A percentile compares a stretch with the other conserved stretches of the same genome.
phyloP scores from a whole-genome alignment of 2,888 invertebrate genomes.

The Orchesellides sinensis region DNA sequence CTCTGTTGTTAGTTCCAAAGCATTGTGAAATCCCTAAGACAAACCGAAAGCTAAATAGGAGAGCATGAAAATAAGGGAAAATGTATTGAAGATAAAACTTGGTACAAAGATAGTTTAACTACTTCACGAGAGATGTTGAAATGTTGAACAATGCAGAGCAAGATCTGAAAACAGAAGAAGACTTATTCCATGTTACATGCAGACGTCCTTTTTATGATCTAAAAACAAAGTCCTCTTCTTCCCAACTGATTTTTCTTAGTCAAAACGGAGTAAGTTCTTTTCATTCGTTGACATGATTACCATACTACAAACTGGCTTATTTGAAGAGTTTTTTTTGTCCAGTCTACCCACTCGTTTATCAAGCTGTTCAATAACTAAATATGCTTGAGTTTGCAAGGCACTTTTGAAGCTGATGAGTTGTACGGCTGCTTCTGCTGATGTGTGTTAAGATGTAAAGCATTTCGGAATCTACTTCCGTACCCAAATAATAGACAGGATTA shows the following conservation, averaged over 20 bases:
- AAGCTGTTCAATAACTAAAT: too few species aligned
- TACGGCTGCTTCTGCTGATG: too few species aligned
- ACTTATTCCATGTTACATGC: background rate
- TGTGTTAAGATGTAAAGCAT: too few species aligned
- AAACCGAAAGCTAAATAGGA: background rate
- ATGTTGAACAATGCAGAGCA: background rate
- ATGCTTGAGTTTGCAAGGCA: background rate
- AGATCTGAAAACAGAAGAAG: background rate
- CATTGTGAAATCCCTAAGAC: constrained; percentile 6
- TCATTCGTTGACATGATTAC: constrained; percentile 22
- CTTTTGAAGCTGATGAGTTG: too few species aligned
- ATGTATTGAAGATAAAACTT: constrained; percentile 4
- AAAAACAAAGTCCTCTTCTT: constrained; percentile 28
- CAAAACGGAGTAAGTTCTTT: constrained; percentile 1
- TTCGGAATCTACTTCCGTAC: too few species aligned
- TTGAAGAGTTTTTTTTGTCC: constrained; percentile 21
- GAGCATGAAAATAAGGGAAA: background rate
- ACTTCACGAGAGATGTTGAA: constrained; percentile 2
- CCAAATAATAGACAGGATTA: too few species aligned
- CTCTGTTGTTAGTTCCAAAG: background rate
- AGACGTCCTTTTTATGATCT: constrained; percentile 3
- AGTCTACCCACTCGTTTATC: constrained; percentile 7
- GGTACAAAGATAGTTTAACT: constrained; percentile 2
- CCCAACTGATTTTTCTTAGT: background rate
- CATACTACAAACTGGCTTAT: constrained; percentile 25